A percentile compares a stretch with the other conserved stretches of the same genome.
Evolutionary conservation across 2,888 invertebrate species (phyloP).

Genomic region (Cistogaster globosa): DNA sequence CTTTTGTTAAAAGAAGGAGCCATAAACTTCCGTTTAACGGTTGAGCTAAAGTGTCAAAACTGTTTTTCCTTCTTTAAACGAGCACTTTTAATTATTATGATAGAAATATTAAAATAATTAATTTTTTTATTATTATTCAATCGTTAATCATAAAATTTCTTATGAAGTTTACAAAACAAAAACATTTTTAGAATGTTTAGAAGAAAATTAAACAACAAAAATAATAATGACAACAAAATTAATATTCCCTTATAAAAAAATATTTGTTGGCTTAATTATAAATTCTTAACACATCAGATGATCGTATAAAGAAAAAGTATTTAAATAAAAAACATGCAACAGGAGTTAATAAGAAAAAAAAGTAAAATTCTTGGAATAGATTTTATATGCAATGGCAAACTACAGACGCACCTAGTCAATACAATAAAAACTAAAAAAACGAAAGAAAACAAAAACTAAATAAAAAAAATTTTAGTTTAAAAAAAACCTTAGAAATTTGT

Average conservation of each 20-base stretch:
- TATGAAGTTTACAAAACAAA: constrained; percentile 43
- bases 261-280: constrained; percentile 53
- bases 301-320: constrained; percentile 41
- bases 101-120: background rate
- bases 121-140: background rate
- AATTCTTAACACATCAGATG: constrained; percentile 57
- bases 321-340: constrained; percentile 44
- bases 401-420: background rate
- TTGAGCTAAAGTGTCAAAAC: constrained; percentile 37
- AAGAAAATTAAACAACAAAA: background rate
- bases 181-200: background rate
- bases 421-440: background rate
- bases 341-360: constrained; percentile 45
- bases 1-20: constrained; percentile 11
- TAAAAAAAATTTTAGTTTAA: constrained; percentile 15
- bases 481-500: constrained; percentile 13
- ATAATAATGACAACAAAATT: constrained; percentile 27
- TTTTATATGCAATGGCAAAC: background rate
- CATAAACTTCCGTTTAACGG: constrained; percentile 62
- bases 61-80: background rate
- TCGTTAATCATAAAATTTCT: constrained; percentile 48
- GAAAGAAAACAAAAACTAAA: background rate
- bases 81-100: constrained; percentile 6
- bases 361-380: constrained; percentile 59
- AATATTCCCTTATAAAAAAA: constrained; percentile 41